Percentiles rank a stretch among this genome's conserved stretches.
phyloP scores from a whole-genome alignment of 2,797 vertebrate species.

The Scyliorhinus canicula region DNA sequence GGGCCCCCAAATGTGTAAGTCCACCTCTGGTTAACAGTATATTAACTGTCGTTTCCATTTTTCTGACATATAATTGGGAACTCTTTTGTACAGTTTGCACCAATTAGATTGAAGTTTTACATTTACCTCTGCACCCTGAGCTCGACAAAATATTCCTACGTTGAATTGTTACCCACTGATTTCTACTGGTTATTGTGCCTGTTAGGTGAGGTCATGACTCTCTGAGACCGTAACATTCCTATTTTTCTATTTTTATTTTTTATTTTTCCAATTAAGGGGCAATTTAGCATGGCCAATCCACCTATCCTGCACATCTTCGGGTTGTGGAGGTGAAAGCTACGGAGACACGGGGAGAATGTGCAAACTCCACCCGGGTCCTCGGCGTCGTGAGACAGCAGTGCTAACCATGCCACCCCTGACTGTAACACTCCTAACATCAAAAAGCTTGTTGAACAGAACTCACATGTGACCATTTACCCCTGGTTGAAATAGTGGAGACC shows the following conservation, averaged over 20 bases:
- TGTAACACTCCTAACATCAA: background rate
- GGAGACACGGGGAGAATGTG: no score
- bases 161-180: background rate
- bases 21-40: background rate
- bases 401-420: background rate
- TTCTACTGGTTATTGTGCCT: background rate
- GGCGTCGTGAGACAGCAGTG: no score
- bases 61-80: background rate
- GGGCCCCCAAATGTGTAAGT: no score
- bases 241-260: no score
- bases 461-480: background rate
- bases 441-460: background rate
- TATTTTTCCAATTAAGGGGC: background rate
- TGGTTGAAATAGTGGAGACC: background rate
- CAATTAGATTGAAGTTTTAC: background rate
- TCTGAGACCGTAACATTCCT: background rate
- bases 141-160: background rate
- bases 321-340: no score
- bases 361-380: no score
- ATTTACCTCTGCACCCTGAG: background rate
- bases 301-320: no score
- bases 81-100: background rate
- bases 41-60: background rate
- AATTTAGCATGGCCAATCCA: no score
- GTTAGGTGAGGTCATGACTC: background rate